Evolutionary conservation across 2,797 vertebrate species (phyloP).

Genomic region (Pipistrellus nathusii): DNA sequence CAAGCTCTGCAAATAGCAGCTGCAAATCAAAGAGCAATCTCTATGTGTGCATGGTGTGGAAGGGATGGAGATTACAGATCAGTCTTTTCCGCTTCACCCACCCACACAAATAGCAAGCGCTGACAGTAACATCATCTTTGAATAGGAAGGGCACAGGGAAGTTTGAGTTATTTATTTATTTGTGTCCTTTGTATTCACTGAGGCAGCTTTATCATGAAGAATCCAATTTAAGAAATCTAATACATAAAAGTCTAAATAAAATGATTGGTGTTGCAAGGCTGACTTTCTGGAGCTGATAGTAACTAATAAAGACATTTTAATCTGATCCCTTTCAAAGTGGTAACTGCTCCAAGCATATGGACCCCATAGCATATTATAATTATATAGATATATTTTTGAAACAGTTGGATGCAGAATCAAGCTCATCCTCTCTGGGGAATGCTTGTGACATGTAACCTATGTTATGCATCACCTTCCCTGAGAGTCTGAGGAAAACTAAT

Average conservation of each 20-base stretch:
- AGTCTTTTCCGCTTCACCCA: not conserved
- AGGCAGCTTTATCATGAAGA: not conserved
- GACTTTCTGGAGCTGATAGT: not conserved
- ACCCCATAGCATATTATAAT: constrained; percentile 57
- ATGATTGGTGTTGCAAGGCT: not conserved
- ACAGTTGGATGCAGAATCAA: constrained; percentile 62
- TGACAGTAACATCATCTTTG: not conserved
- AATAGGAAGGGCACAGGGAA: not conserved
- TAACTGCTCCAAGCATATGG: not conserved
- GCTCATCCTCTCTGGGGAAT: constrained; percentile 48
- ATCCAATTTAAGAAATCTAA: not conserved
- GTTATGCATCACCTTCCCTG: constrained; percentile 38
- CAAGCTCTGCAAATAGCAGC: constrained; percentile 58
- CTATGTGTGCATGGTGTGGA: not conserved
- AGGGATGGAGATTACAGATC: constrained; percentile 13
- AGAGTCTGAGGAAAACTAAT: constrained; percentile 59
- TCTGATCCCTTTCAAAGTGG: not conserved
- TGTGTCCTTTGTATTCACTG: not conserved
- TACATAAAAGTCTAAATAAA: not conserved
- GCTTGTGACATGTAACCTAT: constrained; percentile 44
- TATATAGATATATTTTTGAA: constrained; percentile 58
- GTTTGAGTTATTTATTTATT: constrained; percentile 19
- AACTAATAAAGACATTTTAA: constrained; percentile 50
- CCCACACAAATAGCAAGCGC: constrained; percentile 23
- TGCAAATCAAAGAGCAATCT: constrained; percentile 69